These are phyloP conservation scores for Malurus elegans DNA, from an alignment of 2,113 vertebrate genomes.

Conservation along the genomic window DNA sequence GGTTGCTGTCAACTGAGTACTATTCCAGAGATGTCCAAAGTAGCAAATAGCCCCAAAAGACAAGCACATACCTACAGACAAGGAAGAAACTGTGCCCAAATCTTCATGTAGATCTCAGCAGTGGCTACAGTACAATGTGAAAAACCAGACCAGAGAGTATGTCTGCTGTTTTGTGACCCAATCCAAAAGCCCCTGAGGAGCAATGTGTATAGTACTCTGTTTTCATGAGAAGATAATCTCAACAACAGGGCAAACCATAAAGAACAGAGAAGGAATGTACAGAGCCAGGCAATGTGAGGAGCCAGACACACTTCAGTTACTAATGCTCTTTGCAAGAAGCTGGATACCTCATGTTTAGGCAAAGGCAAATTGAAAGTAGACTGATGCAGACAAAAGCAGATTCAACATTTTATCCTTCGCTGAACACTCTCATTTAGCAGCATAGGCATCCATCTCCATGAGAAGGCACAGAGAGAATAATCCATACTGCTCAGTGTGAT, in stretches of 20 bases:
- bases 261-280: not conserved
- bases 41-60: not conserved
- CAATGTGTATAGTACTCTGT: not conserved
- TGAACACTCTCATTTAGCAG: not conserved
- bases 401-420: not conserved
- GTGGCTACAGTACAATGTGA: not conserved
- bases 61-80: fast-evolving
- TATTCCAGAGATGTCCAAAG: not conserved
- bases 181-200: not conserved
- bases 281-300: not conserved
- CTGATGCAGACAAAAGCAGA: not conserved
- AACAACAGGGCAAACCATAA: not conserved
- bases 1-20: not conserved
- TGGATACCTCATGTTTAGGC: not conserved
- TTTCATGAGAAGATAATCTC: not conserved
- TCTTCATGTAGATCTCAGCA: not conserved
- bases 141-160: not conserved
- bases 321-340: not conserved
- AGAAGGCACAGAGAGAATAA: not conserved
- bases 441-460: not conserved
- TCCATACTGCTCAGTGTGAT: not conserved
- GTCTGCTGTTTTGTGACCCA: not conserved
- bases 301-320: not conserved
- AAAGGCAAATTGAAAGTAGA: not conserved
- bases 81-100: not conserved